Percentiles rank a stretch among this genome's conserved stretches.
Evolutionary conservation across 1,140 invertebrate species (phyloP).

Genomic region (Pseudoatta argentina): DNA sequence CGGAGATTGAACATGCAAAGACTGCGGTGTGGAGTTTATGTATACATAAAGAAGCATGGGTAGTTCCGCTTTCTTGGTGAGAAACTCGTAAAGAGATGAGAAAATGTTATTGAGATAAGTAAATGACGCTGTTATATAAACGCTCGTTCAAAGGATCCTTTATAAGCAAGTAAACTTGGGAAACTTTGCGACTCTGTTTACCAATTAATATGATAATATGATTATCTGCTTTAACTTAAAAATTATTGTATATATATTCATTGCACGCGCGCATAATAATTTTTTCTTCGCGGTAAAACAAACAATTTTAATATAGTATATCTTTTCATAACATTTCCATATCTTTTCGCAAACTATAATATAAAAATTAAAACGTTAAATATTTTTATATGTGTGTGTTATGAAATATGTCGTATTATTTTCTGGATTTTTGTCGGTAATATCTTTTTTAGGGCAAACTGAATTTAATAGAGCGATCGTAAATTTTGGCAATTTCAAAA

Average conservation of each 20-base stretch:
- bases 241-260: not conserved
- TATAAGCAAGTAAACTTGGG: not conserved
- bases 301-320: not conserved
- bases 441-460: not conserved
- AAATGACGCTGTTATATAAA: not conserved
- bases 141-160: not conserved
- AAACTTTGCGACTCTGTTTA: not conserved
- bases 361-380: not conserved
- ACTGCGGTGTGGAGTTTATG: not conserved
- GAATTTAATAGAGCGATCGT: slow-evolving; percentile 13
- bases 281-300: not conserved
- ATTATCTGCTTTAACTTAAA: not conserved
- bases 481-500: slow-evolving; percentile 59
- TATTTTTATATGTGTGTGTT: not conserved
- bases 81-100: not conserved
- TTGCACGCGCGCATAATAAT: not conserved
- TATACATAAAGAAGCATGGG: not conserved
- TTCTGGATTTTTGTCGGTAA: not conserved
- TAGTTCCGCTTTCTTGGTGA: slow-evolving; percentile 18
- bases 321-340: not conserved
- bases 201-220: not conserved
- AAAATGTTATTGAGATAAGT: not conserved
- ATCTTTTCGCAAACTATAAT: not conserved
- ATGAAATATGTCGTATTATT: not conserved
- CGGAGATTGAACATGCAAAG: slow-evolving; percentile 7